These are phyloP conservation scores for Onychostoma macrolepis DNA, from an alignment of 2,113 vertebrate genomes.

Conservation along the genomic window DNA sequence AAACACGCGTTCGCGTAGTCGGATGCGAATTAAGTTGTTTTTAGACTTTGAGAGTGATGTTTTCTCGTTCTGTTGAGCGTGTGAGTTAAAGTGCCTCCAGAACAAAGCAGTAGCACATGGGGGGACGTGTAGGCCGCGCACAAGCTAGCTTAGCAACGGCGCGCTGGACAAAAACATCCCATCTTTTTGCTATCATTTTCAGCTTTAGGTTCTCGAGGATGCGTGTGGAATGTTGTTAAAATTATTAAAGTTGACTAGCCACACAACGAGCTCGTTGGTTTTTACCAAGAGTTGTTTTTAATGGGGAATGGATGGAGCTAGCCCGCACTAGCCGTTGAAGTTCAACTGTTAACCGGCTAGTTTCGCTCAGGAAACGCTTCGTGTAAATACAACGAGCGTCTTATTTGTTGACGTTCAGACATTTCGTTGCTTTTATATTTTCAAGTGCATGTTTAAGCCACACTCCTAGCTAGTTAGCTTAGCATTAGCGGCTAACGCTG, in stretches of 20 bases:
- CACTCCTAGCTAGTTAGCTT: neutral
- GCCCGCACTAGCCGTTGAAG: neutral
- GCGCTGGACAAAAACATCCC: conserved; percentile 28
- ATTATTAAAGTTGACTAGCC: neutral
- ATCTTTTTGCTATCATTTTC: neutral
- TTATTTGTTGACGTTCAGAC: neutral
- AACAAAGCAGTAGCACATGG: conserved; percentile 91
- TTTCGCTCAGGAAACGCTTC: neutral
- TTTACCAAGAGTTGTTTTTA: neutral
- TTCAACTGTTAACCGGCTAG: neutral
- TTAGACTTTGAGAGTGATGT: conserved; percentile 34
- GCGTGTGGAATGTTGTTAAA: neutral
- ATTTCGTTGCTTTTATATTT: neutral
- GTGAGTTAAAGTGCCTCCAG: conserved; percentile 83
- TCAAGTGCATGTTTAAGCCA: neutral
- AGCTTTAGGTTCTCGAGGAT: rapidly evolving
- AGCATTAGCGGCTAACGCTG: conserved; percentile 10
- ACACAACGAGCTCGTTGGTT: neutral
- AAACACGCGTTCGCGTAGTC: neutral
- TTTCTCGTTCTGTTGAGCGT: conserved; percentile 72
- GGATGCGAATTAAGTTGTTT: conserved; percentile 24
- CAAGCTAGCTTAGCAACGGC: conserved; percentile 54
- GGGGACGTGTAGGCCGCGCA: conserved; percentile 81
- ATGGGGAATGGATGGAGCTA: neutral
- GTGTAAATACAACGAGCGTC: neutral